Evolutionary conservation across 2,113 vertebrate genomes (phyloP), one percentile per base, ranked within the genome.

Genomic region (Engraulis encrasicolus): DNA sequence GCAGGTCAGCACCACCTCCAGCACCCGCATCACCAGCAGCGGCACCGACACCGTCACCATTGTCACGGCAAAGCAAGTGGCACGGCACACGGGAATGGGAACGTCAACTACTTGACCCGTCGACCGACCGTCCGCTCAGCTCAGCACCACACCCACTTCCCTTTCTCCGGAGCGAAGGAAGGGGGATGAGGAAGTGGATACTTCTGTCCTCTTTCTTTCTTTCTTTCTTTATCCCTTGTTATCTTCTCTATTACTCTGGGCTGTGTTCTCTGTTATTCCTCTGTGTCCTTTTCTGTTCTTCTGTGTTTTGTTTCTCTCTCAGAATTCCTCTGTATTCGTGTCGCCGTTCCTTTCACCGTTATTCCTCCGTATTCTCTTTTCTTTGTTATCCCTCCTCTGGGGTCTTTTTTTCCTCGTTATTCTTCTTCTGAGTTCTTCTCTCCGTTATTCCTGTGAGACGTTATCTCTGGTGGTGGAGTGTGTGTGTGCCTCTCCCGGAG

Each of bases 1-100:
- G 40, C 96, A 97, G 83, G 94, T 93, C 37, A 96, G 80, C 78
- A 96, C 15, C 6, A 97, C 54, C 74, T 95, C 94, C 0, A 93
- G 85, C 18, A 97, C 81, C 1, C 96, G 93, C 79, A 96, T 12
- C 0, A 96, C 95, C 54, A 95, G 94, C 82, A 97, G 89, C 0
- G 94, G 95, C 6, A 77, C 80, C 0, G 89, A 91, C n/a, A 96
- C 23, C 0, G 91, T 90, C 0, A 12, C 87, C 4, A 84, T 17
- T 80, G 96, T 92, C 84, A 95, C 36, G 0, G 85, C 86, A 0
- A 81, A 88, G 40, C 40, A 45, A n/a, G n/a, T n/a, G n/a, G n/a
- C n/a, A n/a, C n/a, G n/a, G n/a, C n/a, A n/a, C n/a, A n/a, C n/a
- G n/a, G n/a, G n/a, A n/a, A n/a, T n/a, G n/a, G n/a, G n/a, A n/a